Base-by-base conservation (phyloP, 2,113 vertebrate genomes). In the Oreochromis spilurus region DNA sequence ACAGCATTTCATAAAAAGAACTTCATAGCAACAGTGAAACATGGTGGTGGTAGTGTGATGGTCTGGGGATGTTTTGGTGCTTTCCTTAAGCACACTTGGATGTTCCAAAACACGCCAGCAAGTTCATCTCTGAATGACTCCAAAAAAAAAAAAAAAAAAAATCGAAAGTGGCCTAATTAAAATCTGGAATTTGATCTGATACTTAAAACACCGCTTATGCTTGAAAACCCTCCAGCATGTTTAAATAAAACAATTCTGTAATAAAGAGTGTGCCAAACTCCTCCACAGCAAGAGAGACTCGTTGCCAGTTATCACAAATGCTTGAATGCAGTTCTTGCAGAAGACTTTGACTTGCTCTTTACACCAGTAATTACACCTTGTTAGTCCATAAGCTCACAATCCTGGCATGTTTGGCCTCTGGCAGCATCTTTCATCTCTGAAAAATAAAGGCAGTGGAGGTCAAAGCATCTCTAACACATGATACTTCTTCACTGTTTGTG, bases 381-480 rank as follows among this genome's bases (percentile, higher is more conserved):
- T 88, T 36, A 65, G 54, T 13, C 78, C 26, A 65, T 82, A 54
- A 81, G 75, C 83, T 87, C 87, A 67, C 50, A 29, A 86, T 7
- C 55, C 55, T 83, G 92, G 93, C 91, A 93, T 95, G 93, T 92
- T 88, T 89, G 81, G 89, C 95, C 94, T 79, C 80, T 52, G 88
- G 95, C 93, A 79, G 91, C 82, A 38, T 84, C 92, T 95, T 95
- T 96, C 90, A 95, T 95, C 93, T 93, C 43, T 54, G 45, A 78
- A 85, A 84, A 72, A 77, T 86, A 52, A 90, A 81, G 60, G 85
- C 16, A 53, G 55, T 19, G 67, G 67, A 81, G 67, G 72, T 88
- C 26, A 48, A 80, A 78, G 29, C 52, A 86, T 84, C 89, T 88
- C 82, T 84, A 12, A 38, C 48, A 60, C 24, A 62, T 81, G 14